These are phyloP conservation scores for Dysmachus trigonus DNA, from an alignment of 2,888 invertebrate species.

Conservation along the genomic window DNA sequence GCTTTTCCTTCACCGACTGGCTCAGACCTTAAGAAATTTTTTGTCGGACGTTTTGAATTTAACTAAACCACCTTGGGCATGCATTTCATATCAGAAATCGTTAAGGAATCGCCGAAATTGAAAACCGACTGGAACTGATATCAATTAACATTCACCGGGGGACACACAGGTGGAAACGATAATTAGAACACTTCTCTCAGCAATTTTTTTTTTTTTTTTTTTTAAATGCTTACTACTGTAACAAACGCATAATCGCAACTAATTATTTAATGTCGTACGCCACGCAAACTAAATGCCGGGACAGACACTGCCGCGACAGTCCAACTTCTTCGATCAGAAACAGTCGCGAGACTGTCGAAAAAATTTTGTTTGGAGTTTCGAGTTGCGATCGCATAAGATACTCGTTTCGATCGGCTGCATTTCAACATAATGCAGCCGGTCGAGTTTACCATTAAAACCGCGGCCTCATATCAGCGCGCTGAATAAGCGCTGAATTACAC, in stretches of 20 bases:
- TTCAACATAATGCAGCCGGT: neutral
- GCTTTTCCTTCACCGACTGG: slow-evolving; percentile 5
- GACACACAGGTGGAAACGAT: neutral
- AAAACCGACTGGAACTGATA: neutral
- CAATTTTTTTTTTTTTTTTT: neutral
- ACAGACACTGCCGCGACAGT: neutral
- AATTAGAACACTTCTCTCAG: neutral
- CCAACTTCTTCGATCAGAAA: slow-evolving; percentile 44
- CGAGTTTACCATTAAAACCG: neutral
- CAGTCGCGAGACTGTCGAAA: slow-evolving; percentile 45
- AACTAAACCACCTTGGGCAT: slow-evolving; percentile 40
- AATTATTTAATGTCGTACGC: neutral
- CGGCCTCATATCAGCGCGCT: neutral
- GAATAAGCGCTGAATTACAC: slow-evolving; percentile 17
- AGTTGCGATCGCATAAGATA: neutral
- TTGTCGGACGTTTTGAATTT: slow-evolving; percentile 26
- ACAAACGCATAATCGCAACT: neutral
- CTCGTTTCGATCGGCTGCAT: slow-evolving; percentile 6
- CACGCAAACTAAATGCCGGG: neutral
- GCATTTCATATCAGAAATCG: slow-evolving; percentile 31
- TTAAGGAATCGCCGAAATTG: neutral
- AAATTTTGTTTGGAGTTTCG: neutral
- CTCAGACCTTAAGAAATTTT: slow-evolving; percentile 10
- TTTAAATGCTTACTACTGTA: neutral
- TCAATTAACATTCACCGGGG: neutral